Evolutionary conservation across 2,113 vertebrate genomes (phyloP).

Genomic region (Aramus guarauna): DNA sequence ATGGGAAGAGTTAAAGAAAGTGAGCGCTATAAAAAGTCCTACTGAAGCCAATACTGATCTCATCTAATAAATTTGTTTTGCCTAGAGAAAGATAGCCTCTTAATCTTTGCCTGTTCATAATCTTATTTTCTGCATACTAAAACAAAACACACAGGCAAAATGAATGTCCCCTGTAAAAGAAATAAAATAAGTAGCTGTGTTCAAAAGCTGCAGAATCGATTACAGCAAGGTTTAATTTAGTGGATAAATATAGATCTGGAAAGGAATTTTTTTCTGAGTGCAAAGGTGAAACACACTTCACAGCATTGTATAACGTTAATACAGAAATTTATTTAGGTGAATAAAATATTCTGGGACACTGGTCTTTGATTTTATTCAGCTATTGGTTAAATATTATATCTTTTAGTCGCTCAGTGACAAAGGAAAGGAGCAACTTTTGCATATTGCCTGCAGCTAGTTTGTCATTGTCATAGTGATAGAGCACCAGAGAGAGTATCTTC

Average conservation of each 20-base stretch:
- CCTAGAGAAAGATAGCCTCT: not conserved
- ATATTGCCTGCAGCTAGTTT: not conserved
- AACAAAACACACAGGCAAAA: not conserved
- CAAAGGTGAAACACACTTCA: conserved; percentile 8
- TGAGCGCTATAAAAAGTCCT: not conserved
- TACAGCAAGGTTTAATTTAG: not conserved
- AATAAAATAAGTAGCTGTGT: not conserved
- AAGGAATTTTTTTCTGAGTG: not conserved
- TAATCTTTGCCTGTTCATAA: not conserved
- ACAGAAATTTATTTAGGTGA: not conserved
- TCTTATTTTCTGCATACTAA: not conserved
- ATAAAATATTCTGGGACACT: not conserved
- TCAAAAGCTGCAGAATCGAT: not conserved
- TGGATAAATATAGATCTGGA: not conserved
- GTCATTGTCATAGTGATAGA: not conserved
- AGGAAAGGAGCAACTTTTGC: not conserved
- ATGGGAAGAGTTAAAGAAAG: not conserved
- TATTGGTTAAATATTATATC: not conserved
- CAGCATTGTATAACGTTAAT: not conserved
- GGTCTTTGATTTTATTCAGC: not conserved
- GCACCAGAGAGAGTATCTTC: not conserved
- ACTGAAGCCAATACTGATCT: not conserved
- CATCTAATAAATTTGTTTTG: not conserved
- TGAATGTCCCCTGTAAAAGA: not conserved
- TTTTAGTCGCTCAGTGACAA: not conserved